These are phyloP conservation scores for Microtus pennsylvanicus DNA, from an alignment of 2,113 vertebrate species.

Conservation along the genomic window DNA sequence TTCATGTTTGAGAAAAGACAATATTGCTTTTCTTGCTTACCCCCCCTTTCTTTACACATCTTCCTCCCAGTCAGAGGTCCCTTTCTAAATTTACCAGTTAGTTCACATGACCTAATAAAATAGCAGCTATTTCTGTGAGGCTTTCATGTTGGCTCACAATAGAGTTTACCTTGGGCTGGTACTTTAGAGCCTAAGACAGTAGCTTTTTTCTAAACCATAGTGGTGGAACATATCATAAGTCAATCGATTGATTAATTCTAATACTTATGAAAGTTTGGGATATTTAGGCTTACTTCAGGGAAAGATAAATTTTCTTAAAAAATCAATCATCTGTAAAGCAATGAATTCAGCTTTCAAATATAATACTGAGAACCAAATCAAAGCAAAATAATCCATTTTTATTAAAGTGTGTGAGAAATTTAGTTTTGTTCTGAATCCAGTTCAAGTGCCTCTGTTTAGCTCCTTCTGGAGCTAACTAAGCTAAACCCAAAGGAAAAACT, in stretches of 20 bases:
- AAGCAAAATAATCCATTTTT: slow-evolving; percentile 46
- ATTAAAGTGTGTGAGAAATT: slow-evolving; percentile 58
- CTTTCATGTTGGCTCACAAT: background rate
- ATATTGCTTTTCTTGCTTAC: background rate
- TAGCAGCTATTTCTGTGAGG: background rate
- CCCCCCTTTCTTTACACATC: background rate
- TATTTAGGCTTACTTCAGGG: slow-evolving; percentile 30
- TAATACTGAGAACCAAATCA: background rate
- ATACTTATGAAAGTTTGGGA: slow-evolving; percentile 34
- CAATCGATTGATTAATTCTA: slow-evolving; percentile 1
- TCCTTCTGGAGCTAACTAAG: slow-evolving; percentile 64
- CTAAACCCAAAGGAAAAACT: slow-evolving; percentile 72
- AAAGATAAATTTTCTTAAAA: slow-evolving; percentile 14
- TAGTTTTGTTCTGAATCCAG: slow-evolving; percentile 61
- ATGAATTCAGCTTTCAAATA: slow-evolving; percentile 40
- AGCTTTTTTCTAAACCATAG: background rate
- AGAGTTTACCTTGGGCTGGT: background rate
- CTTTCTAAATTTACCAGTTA: background rate
- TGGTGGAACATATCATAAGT: background rate
- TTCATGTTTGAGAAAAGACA: background rate
- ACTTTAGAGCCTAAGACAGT: background rate
- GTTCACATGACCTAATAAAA: background rate
- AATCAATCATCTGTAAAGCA: slow-evolving; percentile 26
- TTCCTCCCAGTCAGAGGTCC: background rate
- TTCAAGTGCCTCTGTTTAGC: slow-evolving; percentile 66